phyloP scores from a whole-genome alignment of 2,113 vertebrate species.

The Echinops telfairi region DNA sequence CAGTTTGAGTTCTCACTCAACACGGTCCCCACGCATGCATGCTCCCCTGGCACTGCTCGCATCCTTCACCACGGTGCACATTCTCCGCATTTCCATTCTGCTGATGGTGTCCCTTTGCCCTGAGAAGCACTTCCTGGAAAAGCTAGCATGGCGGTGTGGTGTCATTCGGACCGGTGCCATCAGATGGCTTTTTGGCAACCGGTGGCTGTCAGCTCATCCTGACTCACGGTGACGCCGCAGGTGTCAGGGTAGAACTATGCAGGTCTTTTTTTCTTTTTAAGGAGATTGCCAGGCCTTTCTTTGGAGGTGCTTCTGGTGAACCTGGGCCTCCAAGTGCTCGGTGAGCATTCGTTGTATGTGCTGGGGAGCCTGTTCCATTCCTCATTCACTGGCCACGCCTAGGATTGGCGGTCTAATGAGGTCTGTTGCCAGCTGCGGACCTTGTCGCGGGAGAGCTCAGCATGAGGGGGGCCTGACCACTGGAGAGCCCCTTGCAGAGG shows the following conservation, averaged over 20 bases:
- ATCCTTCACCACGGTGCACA: neutral
- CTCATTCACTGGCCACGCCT: neutral
- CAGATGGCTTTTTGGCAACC: neutral
- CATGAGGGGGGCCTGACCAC: fast-evolving
- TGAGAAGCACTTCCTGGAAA: neutral
- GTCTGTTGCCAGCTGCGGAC: neutral
- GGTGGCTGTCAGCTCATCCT: neutral
- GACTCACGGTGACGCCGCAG: neutral
- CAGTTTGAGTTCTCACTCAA: neutral
- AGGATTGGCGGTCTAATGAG: neutral
- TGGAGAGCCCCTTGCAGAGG: too few relatives aligned
- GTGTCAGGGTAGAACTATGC: neutral
- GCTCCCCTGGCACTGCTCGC: neutral
- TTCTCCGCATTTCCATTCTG: neutral
- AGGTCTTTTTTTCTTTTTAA: too few relatives aligned
- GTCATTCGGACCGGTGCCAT: neutral
- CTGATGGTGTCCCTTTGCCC: neutral
- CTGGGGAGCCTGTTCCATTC: neutral
- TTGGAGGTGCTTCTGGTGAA: neutral
- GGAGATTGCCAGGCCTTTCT: neutral
- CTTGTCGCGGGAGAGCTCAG: neutral
- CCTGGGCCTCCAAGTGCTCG: neutral
- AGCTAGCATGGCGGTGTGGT: neutral
- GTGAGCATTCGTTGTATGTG: neutral
- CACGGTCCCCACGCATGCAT: too few relatives aligned